Evolutionary conservation across 2,113 vertebrate species (phyloP).

Genomic region (Lophura nycthemera): DNA sequence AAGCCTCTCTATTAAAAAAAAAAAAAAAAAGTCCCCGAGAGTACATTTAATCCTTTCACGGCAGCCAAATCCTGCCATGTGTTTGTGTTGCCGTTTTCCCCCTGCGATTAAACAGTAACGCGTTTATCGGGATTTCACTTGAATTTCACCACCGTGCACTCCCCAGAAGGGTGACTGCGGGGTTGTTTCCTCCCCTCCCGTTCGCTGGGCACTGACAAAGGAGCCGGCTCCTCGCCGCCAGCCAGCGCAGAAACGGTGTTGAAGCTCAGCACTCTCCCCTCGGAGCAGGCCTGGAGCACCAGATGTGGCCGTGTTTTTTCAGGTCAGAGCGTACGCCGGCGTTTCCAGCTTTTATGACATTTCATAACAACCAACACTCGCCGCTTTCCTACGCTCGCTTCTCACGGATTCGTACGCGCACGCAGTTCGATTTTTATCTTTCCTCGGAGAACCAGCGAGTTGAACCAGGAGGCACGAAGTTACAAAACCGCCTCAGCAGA

Average conservation of each 20-base stretch:
- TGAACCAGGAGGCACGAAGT: not conserved
- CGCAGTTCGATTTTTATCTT: not conserved
- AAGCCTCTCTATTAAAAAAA: constrained; percentile 8
- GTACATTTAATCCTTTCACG: constrained; percentile 49
- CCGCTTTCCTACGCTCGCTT: not conserved
- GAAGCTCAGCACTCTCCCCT: constrained; percentile 48
- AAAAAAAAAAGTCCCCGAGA: not conserved
- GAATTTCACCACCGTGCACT: constrained; percentile 53
- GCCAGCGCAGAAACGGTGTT: constrained; percentile 61
- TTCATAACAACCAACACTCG: constrained; percentile 10
- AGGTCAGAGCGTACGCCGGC: not conserved
- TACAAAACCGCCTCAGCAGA: not conserved
- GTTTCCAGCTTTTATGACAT: constrained; percentile 40
- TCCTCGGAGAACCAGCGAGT: not conserved
- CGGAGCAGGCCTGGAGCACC: constrained; percentile 66
- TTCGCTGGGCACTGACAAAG: constrained; percentile 25
- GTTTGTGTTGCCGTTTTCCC: constrained; percentile 53
- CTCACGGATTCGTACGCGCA: not conserved
- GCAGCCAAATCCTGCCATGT: constrained; percentile 57
- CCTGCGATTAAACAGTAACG: constrained; percentile 63
- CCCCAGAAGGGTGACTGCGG: constrained; percentile 25
- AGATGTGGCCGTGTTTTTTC: constrained; percentile 45
- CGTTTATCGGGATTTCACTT: constrained; percentile 60
- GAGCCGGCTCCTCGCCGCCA: constrained; percentile 57
- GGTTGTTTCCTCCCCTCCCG: not conserved